Evolutionary conservation across 1,140 invertebrate species (phyloP), one percentile per base, ranked within the genome.

Genomic region (Hylyphantes graminicola): DNA sequence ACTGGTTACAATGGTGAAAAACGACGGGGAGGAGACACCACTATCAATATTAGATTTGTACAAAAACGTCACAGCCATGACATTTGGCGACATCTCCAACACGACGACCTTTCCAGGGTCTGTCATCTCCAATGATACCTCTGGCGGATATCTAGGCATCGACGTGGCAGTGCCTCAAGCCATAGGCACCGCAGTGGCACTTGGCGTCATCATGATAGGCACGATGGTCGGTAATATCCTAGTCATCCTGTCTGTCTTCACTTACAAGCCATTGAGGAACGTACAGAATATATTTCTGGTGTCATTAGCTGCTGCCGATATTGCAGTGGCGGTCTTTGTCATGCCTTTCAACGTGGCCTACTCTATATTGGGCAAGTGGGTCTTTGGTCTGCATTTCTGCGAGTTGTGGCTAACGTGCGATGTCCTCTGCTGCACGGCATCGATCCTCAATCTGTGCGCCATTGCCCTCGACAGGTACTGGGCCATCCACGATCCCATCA

Each of bases 201-300:
- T 90, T 50, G 83, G 88, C 12, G 35, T 97, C 87, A 96, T 98
- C 53, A 92, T 90, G 67, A 79, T 97, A 11, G 92, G 94, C 35
- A 98, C 97, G 5, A 93, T 99, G n/a, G 92, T 97, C 50, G 97
- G 97, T 35, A 99, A 99, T 90, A 93, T 96, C 64, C 91, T 99
- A 76, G 98, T 99, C 7, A 98, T 99, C 86, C 91, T 98, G 11
- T 96, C 96, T 86, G 97, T 99, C 9, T 98, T 97, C 89, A 98
- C 95, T 6, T 97, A 99, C 89, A 93, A 96, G 87, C 97, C 97
- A 10, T 90, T 99, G 15, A 92, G 97, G 79, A 98, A 97, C 82
- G 97, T 98, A 2, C 97, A 98, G 88, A 99, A 99, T 90, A 96
- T 99, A 0, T 98, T 97, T 9, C 90, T 99, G 78, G 97, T 99